These are phyloP conservation scores for Epinotia brunnichana DNA, from an alignment of 2,888 invertebrate genomes.

Conservation along the genomic window DNA sequence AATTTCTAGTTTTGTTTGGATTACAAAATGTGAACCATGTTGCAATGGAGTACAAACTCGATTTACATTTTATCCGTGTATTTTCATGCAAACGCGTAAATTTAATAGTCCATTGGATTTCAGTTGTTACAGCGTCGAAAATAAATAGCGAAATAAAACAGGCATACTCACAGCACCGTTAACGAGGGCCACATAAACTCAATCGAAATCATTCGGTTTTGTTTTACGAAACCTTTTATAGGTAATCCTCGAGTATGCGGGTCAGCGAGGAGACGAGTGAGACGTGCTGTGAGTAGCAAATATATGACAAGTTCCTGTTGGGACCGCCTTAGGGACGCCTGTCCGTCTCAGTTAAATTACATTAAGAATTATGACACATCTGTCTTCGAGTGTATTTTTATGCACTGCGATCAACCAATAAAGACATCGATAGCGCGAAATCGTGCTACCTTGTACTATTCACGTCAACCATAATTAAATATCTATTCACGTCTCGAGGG, in stretches of 20 bases:
- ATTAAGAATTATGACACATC: conserved; percentile 48
- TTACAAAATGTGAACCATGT: background rate
- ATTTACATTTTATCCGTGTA: conserved; percentile 25
- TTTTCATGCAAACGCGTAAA: conserved; percentile 25
- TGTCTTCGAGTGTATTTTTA: background rate
- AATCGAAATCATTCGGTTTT: conserved; percentile 28
- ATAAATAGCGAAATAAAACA: conserved; percentile 35
- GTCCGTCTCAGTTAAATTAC: conserved; percentile 54
- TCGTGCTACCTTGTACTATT: background rate
- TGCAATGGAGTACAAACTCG: background rate
- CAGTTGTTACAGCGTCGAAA: conserved; percentile 31
- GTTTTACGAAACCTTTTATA: conserved; percentile 25
- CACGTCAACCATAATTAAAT: conserved; percentile 24
- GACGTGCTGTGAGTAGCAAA: conserved; percentile 48
- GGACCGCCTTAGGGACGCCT: conserved; percentile 47
- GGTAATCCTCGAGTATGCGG: conserved; percentile 14
- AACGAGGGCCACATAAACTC: conserved; percentile 34
- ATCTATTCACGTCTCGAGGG: conserved; percentile 1
- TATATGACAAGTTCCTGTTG: conserved; percentile 49
- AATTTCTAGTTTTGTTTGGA: background rate
- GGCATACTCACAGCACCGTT: conserved; percentile 26
- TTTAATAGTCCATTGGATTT: conserved; percentile 28
- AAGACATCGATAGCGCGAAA: background rate
- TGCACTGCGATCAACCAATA: background rate
- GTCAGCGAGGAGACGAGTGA: conserved; percentile 26